Base-by-base conservation (phyloP, 2,113 vertebrate genomes). In the Zosterops borbonicus region DNA sequence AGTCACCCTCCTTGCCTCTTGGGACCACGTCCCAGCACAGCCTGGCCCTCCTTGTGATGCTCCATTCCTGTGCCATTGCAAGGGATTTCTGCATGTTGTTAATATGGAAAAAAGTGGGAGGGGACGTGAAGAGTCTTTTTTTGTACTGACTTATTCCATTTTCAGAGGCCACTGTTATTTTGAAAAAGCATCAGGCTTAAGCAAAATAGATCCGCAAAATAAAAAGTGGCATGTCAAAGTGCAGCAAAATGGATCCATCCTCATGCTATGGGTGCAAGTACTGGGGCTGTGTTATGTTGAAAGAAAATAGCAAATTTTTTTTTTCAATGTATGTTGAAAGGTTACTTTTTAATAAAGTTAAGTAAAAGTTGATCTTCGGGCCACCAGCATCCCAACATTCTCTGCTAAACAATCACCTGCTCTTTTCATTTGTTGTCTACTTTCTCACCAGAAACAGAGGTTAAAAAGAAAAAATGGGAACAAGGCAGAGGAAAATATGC, bases 191-290 rank as follows among this genome's bases (percentile, higher is more conserved):
- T 10, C 41, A 83, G 44, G 17, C 20, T 53, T 50, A 69, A 69
- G n/a, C 16, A 81, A 94, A 83, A 76, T 2, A 81, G 53, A 53
- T n/a, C 24, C 15, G 37, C 29, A 33, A 69, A 60, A 49, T 20
- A 19, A 9, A 9, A 79, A 81, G 14, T 23, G 35, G 60, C 78
- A 27, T 2, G 3, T 33, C 44, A 4, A 85, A 68, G 33, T 17
- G 35, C 47, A 82, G 67, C 13, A 35, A 50, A 81, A 67, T 0
- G 0, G 11, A 69, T 44, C 49, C 35, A 60, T 35, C 24, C 15
- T 7, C 3, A 1, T 29, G 28, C 18, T 76, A 22, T 7, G 9
- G 4, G 11, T 64, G 16, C 0, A 3, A 31, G 28, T n/a, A 29
- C 12, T 2, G 0, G 12, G 9, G 17, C 28, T 68, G 12, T 44